Base-by-base conservation (phyloP, 2,888 invertebrate species). In the Scaptomyza parva region DNA sequence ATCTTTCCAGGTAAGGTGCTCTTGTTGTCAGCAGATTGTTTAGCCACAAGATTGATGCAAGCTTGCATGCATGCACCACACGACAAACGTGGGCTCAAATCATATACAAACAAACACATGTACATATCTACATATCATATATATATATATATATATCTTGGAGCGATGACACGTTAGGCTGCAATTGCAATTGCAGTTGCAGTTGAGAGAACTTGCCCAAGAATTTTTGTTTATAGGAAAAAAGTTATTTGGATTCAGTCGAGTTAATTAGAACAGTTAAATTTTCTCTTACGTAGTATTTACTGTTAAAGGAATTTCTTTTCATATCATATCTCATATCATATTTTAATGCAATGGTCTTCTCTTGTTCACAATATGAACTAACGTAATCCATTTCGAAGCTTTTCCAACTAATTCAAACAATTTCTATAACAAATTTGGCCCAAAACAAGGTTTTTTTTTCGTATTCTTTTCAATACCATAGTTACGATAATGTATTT, bases 41-140 rank as follows among this genome's bases (percentile, higher is more conserved):
- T 48, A 28, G 28, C 26, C 51, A 17, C 48, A 64, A 72, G 79
- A 86, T 86, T 80, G 86, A 80, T 80, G 83, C 79, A 55, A 39
- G 35, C 54, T 5, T 3, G 5, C 26, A 26, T 26, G 5, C 26
- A 26, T 26, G 17, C 35, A 37, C 6, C n/a, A 14, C 51, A 52
- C 53, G 81, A 79, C 70, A 64, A 58, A 52, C 58, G 73, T 70
- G 61, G 78, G 70, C 50, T 28, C 8, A 30, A 48, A 30, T n/a
- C 35, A 14, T 7, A 35, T n/a, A 35, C 35, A 35, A 14, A 35
- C 14, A 35, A 6, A 28, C 12, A 30, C 12, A n/a, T 18, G 50
- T 30, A 20, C 45, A 14, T 8, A 28, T 12, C n/a, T n/a, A 28
- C 1, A 11, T 0, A 30, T n/a, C n/a, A 33, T 14, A 14, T 3